Evolutionary conservation across 2,888 invertebrate genomes (phyloP).

Genomic region (Drosophila niveifrons): DNA sequence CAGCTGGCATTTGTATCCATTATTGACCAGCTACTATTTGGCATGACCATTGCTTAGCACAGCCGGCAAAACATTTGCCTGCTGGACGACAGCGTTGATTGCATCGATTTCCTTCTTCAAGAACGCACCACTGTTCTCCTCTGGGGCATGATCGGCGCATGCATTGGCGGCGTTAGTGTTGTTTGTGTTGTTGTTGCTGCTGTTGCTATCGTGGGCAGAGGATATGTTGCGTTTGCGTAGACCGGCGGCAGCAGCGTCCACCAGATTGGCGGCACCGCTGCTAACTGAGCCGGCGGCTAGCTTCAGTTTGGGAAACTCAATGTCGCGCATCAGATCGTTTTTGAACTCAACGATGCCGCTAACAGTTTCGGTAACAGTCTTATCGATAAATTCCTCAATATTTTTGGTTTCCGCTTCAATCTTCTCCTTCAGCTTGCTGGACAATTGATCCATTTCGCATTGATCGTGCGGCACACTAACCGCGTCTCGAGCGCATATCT

Average conservation of each 20-base stretch:
- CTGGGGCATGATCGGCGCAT: slow-evolving; percentile 30
- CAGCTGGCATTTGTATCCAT: slow-evolving; percentile 24
- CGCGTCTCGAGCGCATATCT: slow-evolving; percentile 79
- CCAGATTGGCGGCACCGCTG: slow-evolving; percentile 45
- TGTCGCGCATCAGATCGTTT: slow-evolving; percentile 85
- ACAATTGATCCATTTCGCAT: slow-evolving; percentile 85
- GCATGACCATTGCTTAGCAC: slow-evolving; percentile 85
- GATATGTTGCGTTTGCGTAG: slow-evolving; percentile 83
- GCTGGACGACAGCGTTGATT: slow-evolving; percentile 85
- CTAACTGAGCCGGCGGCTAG: slow-evolving; percentile 53
- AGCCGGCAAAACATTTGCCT: slow-evolving; percentile 85
- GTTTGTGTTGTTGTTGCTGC: slow-evolving; percentile 8
- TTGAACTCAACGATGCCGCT: slow-evolving; percentile 85
- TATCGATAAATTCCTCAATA: slow-evolving; percentile 86
- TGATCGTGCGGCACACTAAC: slow-evolving; percentile 84
- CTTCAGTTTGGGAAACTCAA: slow-evolving; percentile 72
- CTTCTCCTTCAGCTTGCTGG: slow-evolving; percentile 84
- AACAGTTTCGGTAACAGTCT: slow-evolving; percentile 85
- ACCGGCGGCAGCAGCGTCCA: slow-evolving; percentile 62
- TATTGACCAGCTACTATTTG: slow-evolving; percentile 78
- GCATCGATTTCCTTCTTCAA: slow-evolving; percentile 85
- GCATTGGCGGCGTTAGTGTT: slow-evolving; percentile 7
- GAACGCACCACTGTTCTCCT: slow-evolving; percentile 73
- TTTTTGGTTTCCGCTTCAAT: slow-evolving; percentile 85
- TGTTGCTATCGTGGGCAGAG: slow-evolving; percentile 48